Conservation (phyloP, 1,140 invertebrate species). For the Diorhabda carinulata region DNA sequence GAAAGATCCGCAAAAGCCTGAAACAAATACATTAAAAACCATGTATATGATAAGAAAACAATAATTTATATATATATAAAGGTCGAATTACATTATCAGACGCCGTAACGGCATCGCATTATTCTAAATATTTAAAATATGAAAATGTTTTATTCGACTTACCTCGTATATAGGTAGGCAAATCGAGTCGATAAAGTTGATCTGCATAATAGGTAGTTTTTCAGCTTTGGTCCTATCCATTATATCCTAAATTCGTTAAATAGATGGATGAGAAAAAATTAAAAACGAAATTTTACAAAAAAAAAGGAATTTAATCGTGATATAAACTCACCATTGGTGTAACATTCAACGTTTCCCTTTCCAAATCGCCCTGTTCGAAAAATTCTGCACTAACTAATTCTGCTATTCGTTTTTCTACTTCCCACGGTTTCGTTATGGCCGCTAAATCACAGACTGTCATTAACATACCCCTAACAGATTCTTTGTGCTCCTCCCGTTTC, state of each 20-base stretch:
- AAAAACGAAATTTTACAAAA: no score
- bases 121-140: constrained; percentile 14
- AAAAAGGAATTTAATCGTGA: no score
- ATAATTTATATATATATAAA: no score
- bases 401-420: constrained; percentile 85
- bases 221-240: constrained; percentile 97
- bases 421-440: constrained; percentile 95
- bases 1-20: constrained; percentile 82
- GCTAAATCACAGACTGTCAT: constrained; percentile 97
- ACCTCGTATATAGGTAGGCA: constrained; percentile 95
- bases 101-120: neutral
- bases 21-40: constrained; percentile 32
- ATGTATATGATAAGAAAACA: no score
- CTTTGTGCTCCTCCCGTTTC: constrained; percentile 70
- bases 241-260: constrained; percentile 66
- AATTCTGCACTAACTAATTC: constrained; percentile 92
- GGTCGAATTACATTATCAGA: no score
- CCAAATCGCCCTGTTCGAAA: constrained; percentile 93
- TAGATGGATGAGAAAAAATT: no score
- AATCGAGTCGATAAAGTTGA: constrained; percentile 93
- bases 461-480: constrained; percentile 82
- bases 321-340: constrained; percentile 73
- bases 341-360: constrained; percentile 78
- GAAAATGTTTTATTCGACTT: constrained; percentile 29
- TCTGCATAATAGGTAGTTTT: constrained; percentile 92